Evolutionary conservation across 2,113 vertebrate genomes (phyloP).

Genomic region (Pachyramphus minor): DNA sequence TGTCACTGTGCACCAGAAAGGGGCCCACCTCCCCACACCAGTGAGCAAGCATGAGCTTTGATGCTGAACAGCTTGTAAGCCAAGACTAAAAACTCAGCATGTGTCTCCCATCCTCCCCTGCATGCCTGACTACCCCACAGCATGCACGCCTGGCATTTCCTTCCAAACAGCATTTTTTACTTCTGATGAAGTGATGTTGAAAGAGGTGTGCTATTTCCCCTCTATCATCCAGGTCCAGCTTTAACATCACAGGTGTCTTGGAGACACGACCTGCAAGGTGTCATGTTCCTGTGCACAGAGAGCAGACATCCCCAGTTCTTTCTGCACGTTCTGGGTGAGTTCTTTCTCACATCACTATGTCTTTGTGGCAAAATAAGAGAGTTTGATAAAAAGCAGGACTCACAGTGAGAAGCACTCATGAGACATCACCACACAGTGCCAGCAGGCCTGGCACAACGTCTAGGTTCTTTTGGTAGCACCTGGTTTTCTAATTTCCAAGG

Average conservation of each 20-base stretch:
- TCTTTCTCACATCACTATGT: background rate
- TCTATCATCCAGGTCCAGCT: background rate
- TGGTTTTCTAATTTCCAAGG: background rate
- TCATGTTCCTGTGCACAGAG: background rate
- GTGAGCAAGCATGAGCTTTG: background rate
- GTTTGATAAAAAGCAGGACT: background rate
- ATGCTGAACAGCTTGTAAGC: background rate
- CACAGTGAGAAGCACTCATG: fast-evolving
- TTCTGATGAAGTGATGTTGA: background rate
- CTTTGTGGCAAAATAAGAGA: background rate
- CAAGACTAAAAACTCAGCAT: background rate
- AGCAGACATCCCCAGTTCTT: background rate
- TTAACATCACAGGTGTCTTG: background rate
- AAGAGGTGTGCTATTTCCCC: background rate
- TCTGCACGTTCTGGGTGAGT: background rate
- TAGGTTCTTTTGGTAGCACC: background rate
- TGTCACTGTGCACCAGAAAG: background rate
- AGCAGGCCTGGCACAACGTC: background rate
- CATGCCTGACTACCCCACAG: background rate
- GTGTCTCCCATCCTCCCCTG: background rate
- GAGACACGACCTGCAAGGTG: background rate
- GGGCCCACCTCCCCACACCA: background rate
- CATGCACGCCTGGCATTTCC: background rate
- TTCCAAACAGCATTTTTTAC: background rate
- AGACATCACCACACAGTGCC: background rate